Evolutionary conservation across 2,888 invertebrate genomes (phyloP), one percentile per base, ranked within the genome.

Genomic region (Orthosia cruda): DNA sequence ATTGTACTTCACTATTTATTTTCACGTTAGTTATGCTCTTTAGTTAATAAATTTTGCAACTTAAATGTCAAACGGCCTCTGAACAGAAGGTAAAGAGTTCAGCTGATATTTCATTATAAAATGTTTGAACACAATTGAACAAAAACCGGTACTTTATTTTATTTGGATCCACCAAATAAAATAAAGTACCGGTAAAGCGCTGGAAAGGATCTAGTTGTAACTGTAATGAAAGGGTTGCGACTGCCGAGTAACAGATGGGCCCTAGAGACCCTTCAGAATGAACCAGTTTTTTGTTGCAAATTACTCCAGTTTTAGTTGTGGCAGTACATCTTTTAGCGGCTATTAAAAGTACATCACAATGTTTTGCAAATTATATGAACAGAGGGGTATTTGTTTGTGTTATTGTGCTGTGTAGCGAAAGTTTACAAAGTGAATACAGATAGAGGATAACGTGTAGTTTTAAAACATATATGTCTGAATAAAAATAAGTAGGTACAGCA

Each of bases 211-310:
- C 32, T 65, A 55, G 61, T 65, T 72, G 49, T 54, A 63, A 55
- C 61, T 72, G 49, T 54, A 63, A 55, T 55, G 54, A 26, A 18
- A 58, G 45, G 58, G 57, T 40, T 54, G 26, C 18, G 32, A 40
- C n/a, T 40, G n/a, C n/a, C 40, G 20, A 58, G 57, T 71, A 54
- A 64, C 80, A 79, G 73, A 72, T 67, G 73, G 47, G 23, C 40
- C 13, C 54, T 12, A 45, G 52, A 20, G 66, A 58, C 40, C 72
- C 20, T 67, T 72, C 20, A 49, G 49, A 23, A 18, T 55, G 13
- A 67, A 67, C 80, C 40, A 23, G 57, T 66, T 72, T 77, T 78
- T 45, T 65, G 49, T 72, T 61, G 57, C 66, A 45, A 79, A 67
- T 58, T n/a, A 79, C 57, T 20, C 57, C 20, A 54, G 63, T 73